phyloP scores from a whole-genome alignment of 2,888 invertebrate species.

The Phragmatobia fuliginosa region DNA sequence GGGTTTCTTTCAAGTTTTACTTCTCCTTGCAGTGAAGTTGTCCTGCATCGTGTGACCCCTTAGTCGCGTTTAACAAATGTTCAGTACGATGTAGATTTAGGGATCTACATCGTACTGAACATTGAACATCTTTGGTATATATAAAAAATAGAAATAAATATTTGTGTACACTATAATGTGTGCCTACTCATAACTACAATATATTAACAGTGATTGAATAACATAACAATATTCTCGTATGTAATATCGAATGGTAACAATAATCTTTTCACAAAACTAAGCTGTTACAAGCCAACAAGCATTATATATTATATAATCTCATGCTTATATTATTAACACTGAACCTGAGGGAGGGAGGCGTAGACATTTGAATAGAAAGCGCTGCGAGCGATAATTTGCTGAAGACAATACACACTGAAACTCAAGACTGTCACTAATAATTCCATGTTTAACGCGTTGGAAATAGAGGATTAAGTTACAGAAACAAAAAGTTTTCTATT shows the following conservation, averaged over 20 bases:
- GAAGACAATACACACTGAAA: background rate
- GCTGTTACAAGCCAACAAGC: background rate
- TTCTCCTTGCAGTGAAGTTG: no score
- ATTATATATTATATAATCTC: constrained; percentile 1
- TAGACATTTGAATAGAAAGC: background rate
- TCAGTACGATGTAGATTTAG: no score
- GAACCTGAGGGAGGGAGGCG: background rate
- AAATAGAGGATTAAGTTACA: background rate
- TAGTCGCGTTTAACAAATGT: no score
- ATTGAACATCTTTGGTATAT: no score
- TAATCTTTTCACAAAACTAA: background rate
- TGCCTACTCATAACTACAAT: background rate
- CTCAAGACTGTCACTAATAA: background rate
- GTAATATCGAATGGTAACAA: background rate
- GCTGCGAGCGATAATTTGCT: background rate
- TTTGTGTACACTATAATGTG: no score
- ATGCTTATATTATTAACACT: background rate
- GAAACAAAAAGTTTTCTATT: no score
- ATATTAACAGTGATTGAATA: background rate
- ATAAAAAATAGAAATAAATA: no score
- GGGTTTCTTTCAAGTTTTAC: no score
- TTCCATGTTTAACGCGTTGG: background rate
- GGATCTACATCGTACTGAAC: no score
- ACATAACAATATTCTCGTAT: background rate
- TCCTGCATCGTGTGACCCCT: no score